A percentile compares a stretch with the other conserved stretches of the same genome.
Conservation (phyloP, 2,113 vertebrate species). For the Hirundichthys speculiger region DNA sequence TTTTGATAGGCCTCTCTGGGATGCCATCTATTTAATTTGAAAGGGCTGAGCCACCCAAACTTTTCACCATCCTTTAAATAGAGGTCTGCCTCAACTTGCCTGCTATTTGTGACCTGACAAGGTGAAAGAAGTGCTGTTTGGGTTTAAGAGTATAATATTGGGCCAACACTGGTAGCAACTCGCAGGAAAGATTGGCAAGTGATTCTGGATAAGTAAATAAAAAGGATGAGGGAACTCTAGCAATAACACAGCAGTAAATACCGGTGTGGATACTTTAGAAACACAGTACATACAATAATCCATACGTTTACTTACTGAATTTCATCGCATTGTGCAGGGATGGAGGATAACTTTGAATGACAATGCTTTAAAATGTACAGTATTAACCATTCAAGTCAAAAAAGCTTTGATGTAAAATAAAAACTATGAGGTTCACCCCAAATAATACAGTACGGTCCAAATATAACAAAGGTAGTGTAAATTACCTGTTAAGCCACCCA, state of each 20-base stretch:
- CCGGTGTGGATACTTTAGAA: constrained; percentile 17
- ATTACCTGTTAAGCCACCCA: constrained; percentile 12
- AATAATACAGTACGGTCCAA: too few relatives aligned
- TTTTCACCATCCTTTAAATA: constrained; percentile 73
- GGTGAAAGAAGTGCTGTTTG: constrained; percentile 61
- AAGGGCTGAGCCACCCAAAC: constrained; percentile 79
- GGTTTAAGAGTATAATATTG: constrained; percentile 48
- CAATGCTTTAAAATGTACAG: constrained; percentile 1
- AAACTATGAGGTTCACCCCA: too few relatives aligned
- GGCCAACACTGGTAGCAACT: constrained; percentile 17
- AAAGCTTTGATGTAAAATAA: too few relatives aligned
- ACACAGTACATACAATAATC: neutral
- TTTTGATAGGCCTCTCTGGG: constrained; percentile 77
- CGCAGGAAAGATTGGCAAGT: constrained; percentile 19
- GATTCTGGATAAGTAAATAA: constrained; percentile 28
- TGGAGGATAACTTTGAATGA: too few relatives aligned
- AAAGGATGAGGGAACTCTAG: constrained; percentile 12
- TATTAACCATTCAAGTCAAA: too few relatives aligned
- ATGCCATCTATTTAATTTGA: constrained; percentile 80
- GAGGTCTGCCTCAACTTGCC: constrained; percentile 67
- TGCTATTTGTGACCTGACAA: constrained; percentile 63
- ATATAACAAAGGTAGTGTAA: constrained; percentile 28
- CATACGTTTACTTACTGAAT: neutral
- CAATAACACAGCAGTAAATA: constrained; percentile 14
- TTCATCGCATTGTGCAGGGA: neutral